Conservation (phyloP, 2,113 vertebrate species). For the Paracanthobrama guichenoti region DNA sequence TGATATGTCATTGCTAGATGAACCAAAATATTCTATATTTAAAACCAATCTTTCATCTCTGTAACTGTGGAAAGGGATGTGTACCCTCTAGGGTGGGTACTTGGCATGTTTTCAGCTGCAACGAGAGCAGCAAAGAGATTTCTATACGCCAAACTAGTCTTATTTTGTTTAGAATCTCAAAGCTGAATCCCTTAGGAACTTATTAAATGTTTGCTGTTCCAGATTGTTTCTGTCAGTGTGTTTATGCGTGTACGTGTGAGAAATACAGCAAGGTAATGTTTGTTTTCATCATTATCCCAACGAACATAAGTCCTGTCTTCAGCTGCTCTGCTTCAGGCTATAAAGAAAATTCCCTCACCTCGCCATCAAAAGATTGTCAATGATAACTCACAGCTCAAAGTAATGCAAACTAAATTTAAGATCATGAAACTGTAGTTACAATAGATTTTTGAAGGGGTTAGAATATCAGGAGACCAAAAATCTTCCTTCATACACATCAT, state of each 20-base stretch:
- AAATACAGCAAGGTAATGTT: neutral
- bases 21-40: conserved; percentile 10
- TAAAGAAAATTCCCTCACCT: neutral
- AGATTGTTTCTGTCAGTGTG: conserved; percentile 24
- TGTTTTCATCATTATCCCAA: conserved; percentile 31
- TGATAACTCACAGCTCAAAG: neutral
- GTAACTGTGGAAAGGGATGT: neutral
- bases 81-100: neutral
- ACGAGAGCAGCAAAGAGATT: conserved; percentile 44
- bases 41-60: neutral
- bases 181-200: conserved; percentile 36
- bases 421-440: neutral
- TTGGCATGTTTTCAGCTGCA: conserved; percentile 30
- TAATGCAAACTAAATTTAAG: neutral
- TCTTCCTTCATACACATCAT: neutral
- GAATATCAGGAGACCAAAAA: neutral
- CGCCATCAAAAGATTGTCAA: neutral
- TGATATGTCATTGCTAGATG: neutral
- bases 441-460: neutral
- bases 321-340: neutral
- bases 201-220: conserved; percentile 45
- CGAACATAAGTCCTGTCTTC: conserved; percentile 7
- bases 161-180: conserved; percentile 10
- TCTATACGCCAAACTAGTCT: conserved; percentile 22
- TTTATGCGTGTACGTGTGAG: conserved; percentile 7